phyloP scores from a whole-genome alignment of 2,888 invertebrate genomes.

The Dorcus hopei region DNA sequence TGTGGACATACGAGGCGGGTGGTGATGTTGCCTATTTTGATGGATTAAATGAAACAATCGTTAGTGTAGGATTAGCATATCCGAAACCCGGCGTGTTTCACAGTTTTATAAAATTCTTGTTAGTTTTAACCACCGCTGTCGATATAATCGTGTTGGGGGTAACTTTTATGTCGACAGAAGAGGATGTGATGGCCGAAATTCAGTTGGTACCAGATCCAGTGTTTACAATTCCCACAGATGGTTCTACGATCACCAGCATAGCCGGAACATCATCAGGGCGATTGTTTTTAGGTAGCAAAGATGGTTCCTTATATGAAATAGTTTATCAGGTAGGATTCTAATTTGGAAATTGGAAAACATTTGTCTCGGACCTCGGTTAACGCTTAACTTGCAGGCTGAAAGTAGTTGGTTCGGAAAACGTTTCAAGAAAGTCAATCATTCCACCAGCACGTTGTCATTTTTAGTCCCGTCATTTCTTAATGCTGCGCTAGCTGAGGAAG shows the following conservation, averaged over 20 bases:
- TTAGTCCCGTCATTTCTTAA: slow-evolving; percentile 87
- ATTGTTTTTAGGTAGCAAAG: slow-evolving; percentile 92
- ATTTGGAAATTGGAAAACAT: background rate
- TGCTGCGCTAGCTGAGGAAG: slow-evolving; percentile 81
- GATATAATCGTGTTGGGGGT: slow-evolving; percentile 88
- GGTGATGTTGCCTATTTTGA: slow-evolving; percentile 96
- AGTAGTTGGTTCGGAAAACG: slow-evolving; percentile 93
- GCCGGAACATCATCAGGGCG: slow-evolving; percentile 79
- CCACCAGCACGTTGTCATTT: slow-evolving; percentile 82
- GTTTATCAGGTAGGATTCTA: slow-evolving; percentile 72
- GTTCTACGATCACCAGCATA: slow-evolving; percentile 78
- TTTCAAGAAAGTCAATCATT: slow-evolving; percentile 93
- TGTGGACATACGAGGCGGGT: slow-evolving; percentile 96
- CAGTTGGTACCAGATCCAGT: slow-evolving; percentile 93
- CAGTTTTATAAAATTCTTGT: slow-evolving; percentile 82
- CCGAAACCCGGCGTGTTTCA: slow-evolving; percentile 89
- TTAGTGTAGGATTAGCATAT: slow-evolving; percentile 86
- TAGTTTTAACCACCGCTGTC: slow-evolving; percentile 90
- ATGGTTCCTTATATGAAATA: slow-evolving; percentile 93
- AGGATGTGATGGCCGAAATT: slow-evolving; percentile 67
- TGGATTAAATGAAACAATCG: slow-evolving; percentile 89
- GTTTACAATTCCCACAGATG: slow-evolving; percentile 88
- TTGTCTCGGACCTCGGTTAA: background rate
- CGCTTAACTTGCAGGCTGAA: slow-evolving; percentile 59
- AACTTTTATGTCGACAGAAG: slow-evolving; percentile 52